Evolutionary conservation across 2,888 invertebrate species (phyloP), one percentile per base, ranked within the genome.

Genomic region (Ennomos quercinarius): DNA sequence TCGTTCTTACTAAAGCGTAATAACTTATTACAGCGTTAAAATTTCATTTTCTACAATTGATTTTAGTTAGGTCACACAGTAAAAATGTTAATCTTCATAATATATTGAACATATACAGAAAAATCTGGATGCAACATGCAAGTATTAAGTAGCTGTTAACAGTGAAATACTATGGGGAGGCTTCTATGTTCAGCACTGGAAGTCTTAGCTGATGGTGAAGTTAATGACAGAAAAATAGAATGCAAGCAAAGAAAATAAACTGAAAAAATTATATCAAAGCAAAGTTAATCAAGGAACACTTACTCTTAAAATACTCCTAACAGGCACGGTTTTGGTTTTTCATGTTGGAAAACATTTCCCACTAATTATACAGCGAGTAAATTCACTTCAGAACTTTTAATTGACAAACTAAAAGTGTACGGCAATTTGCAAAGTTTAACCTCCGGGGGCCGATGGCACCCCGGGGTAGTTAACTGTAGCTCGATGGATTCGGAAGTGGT

Each of bases 401-500:
- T 82, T 80, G 75, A 75, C 77, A 78, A 80, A 76, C 77, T 82
- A 77, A 45, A 61, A 64, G 63, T 55, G 61, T 62, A 54, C 39
- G 40, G 58, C 65, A 69, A 61, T 68, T 70, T 52, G 48, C 58
- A 64, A 69, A 66, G 64, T 62, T 60, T 45, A 45, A 35, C 77
- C 78, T 67, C 82, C 82, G 82, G 87, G 90, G 87, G 84, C 67
- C 75, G 57, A 62, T 59, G 66, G 61, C 64, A 83, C 89, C 91
- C 90, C 86, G 83, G 78, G 82, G 71, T 80, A 47, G 81, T 83
- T 76, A 51, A 78, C 86, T 73, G 77, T 76, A 67, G 77, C 80
- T 76, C 71, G 74, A 66, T 65, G 67, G 74, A 77, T 84, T 88
- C 74, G 81, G 83, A 84, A 86, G 86, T 92, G 89, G 75, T 79